A percentile compares a stretch with the other conserved stretches of the same genome.
These are phyloP conservation scores for Spheniscus humboldti DNA, from an alignment of 2,797 vertebrate species.

Conservation along the genomic window DNA sequence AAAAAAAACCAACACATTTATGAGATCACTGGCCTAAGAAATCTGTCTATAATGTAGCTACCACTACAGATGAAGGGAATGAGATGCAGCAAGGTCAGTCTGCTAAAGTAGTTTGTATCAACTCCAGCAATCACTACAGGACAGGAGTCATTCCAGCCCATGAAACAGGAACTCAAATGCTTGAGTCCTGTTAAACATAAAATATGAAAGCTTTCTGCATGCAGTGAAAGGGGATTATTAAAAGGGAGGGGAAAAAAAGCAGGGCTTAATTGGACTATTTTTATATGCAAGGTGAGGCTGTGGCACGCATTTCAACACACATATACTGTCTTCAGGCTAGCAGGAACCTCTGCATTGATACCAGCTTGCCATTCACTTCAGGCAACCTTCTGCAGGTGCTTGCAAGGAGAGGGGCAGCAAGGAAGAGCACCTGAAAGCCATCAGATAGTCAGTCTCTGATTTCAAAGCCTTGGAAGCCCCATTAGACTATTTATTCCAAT, in stretches of 20 bases:
- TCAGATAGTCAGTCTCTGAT: not conserved
- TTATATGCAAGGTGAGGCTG: not conserved
- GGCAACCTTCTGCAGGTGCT: not conserved
- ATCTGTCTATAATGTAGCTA: not conserved
- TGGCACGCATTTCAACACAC: not conserved
- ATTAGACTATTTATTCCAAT: not conserved
- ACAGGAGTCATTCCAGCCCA: not conserved
- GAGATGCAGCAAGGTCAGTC: not conserved
- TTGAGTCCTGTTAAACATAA: not conserved
- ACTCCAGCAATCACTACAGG: not conserved
- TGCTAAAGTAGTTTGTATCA: not conserved
- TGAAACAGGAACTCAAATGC: not conserved
- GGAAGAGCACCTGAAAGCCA: not conserved
- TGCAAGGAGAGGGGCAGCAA: not conserved
- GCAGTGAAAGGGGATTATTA: not conserved
- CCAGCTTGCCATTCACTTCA: not conserved
- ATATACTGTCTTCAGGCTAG: not conserved
- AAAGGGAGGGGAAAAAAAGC: not conserved
- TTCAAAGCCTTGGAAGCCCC: not conserved
- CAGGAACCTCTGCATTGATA: not conserved
- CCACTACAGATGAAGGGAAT: not conserved
- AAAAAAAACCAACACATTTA: not conserved
- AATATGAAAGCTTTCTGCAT: not conserved
- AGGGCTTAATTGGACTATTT: not conserved
- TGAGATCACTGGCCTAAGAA: not conserved